Percentiles rank a stretch among this genome's conserved stretches.
phyloP scores from a whole-genome alignment of 2,113 vertebrate species.

The Rhinoderma darwinii region DNA sequence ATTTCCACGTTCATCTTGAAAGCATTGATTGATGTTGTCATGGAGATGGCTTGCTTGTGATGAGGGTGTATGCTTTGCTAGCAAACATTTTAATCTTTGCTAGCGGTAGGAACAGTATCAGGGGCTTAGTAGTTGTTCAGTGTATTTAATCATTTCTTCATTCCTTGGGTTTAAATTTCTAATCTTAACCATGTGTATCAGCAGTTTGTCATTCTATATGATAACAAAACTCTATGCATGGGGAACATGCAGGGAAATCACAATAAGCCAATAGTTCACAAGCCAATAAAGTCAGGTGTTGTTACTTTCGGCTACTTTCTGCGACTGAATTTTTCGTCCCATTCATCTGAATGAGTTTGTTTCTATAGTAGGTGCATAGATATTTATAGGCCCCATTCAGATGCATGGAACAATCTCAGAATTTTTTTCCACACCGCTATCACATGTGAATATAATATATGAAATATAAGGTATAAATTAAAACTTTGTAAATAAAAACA shows the following conservation, averaged over 20 bases:
- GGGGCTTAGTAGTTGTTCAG: slow-evolving; percentile 28
- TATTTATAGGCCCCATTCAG: too few species aligned
- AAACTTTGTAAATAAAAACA: too few species aligned
- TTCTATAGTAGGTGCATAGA: too few species aligned
- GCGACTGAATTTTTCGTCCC: too few species aligned
- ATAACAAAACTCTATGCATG: neutral
- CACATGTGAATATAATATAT: too few species aligned
- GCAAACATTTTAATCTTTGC: slow-evolving; percentile 27
- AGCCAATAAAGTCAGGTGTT: too few species aligned
- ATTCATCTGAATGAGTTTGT: too few species aligned
- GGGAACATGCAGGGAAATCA: neutral
- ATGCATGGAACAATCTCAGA: too few species aligned
- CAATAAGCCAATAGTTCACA: neutral
- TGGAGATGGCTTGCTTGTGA: slow-evolving; percentile 30
- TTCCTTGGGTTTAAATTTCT: slow-evolving; percentile 28
- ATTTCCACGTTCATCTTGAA: slow-evolving; percentile 50
- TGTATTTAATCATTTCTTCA: slow-evolving; percentile 27
- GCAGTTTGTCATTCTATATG: slow-evolving; percentile 1
- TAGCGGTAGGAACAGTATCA: neutral
- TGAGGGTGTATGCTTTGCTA: slow-evolving; percentile 29
- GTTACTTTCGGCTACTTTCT: neutral
- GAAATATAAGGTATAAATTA: too few species aligned
- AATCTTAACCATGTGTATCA: slow-evolving; percentile 1
- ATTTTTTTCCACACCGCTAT: too few species aligned
- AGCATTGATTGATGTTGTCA: slow-evolving; percentile 56